phyloP scores from a whole-genome alignment of 2,797 vertebrate species.

The Dallia pectoralis region DNA sequence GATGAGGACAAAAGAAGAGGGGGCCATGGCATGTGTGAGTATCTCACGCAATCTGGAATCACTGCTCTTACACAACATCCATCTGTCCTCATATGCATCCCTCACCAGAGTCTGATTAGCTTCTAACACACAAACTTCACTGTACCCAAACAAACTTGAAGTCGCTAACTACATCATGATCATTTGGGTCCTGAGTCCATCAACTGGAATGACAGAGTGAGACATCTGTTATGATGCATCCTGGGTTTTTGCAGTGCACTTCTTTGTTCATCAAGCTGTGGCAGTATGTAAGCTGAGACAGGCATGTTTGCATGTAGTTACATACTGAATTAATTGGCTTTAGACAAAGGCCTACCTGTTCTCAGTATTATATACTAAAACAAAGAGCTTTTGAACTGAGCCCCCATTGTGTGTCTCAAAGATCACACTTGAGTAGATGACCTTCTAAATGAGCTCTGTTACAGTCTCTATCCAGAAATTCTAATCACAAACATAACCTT shows the following conservation, averaged over 20 bases:
- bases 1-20: neutral
- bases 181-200: constrained; percentile 65
- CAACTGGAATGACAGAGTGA: constrained; percentile 53
- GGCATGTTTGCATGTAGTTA: constrained; percentile 54
- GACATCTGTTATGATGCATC: constrained; percentile 48
- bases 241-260: constrained; percentile 7
- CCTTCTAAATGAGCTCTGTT: no score
- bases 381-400: constrained; percentile 39
- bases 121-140: constrained; percentile 55
- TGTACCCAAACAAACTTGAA: constrained; percentile 56
- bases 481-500: no score
- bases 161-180: constrained; percentile 38
- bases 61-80: neutral
- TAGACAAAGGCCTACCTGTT: constrained; percentile 58
- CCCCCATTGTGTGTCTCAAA: constrained; percentile 22
- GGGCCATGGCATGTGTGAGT: constrained; percentile 44
- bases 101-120: constrained; percentile 29
- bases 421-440: neutral
- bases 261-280: no score
- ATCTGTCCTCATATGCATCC: constrained; percentile 32
- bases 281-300: constrained; percentile 38
- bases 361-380: constrained; percentile 44
- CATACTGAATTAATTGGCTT: constrained; percentile 38
- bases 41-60: constrained; percentile 67
- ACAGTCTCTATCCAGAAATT: no score